These are phyloP conservation scores for Microplitis manilae DNA, from an alignment of 2,888 invertebrate species.

Conservation along the genomic window DNA sequence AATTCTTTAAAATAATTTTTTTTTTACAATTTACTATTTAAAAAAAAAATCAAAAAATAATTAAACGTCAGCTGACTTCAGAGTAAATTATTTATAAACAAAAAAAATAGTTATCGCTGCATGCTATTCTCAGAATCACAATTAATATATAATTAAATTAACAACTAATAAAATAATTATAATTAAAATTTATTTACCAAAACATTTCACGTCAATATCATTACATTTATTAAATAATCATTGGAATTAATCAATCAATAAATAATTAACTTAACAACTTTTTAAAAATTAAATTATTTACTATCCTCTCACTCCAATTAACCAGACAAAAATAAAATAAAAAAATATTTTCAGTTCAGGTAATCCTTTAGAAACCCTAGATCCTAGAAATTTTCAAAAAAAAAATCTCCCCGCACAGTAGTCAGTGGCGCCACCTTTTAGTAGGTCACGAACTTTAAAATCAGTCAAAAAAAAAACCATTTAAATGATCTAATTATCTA, in stretches of 20 bases:
- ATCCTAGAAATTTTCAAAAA: background rate
- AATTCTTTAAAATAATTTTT: too few relatives aligned
- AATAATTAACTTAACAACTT: background rate
- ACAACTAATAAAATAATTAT: too few relatives aligned
- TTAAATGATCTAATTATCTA: constrained; percentile 23
- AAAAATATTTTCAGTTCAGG: background rate
- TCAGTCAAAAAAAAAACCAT: constrained; percentile 61
- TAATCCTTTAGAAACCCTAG: background rate
- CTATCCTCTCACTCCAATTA: background rate
- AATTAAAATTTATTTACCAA: too few relatives aligned
- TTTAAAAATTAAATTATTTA: background rate
- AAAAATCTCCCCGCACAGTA: background rate
- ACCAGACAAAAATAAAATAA: background rate
- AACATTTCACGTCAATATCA: too few relatives aligned
- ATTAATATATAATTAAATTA: too few relatives aligned
- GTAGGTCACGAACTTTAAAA: constrained; percentile 59
- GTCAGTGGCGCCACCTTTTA: constrained; percentile 49
- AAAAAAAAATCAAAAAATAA: too few relatives aligned
- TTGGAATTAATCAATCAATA: background rate
- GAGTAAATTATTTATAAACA: too few relatives aligned
- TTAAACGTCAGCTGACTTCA: too few relatives aligned
- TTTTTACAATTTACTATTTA: too few relatives aligned
- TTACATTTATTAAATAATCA: too few relatives aligned
- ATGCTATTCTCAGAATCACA: too few relatives aligned
- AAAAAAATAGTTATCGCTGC: too few relatives aligned